Percentiles rank a stretch among this genome's conserved stretches.
Conservation (phyloP, 2,888 invertebrate species). For the Conops quadrifasciatus region DNA sequence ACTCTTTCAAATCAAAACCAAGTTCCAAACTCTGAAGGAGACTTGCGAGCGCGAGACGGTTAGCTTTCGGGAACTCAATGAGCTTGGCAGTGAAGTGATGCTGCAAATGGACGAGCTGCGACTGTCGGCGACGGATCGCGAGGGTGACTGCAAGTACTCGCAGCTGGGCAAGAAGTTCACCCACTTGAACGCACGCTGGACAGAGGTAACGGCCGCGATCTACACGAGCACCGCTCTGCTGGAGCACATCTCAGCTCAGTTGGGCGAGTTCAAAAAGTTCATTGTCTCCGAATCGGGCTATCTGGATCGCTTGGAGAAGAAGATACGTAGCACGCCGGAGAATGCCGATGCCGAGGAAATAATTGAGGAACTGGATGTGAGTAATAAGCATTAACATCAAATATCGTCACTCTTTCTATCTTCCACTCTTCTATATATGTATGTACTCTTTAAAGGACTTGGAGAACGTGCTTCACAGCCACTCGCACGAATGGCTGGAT, state of each 20-base stretch:
- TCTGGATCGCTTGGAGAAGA: constrained; percentile 81
- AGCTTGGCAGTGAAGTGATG: constrained; percentile 73
- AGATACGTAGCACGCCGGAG: constrained; percentile 75
- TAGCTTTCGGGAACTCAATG: constrained; percentile 75
- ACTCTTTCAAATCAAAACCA: constrained; percentile 76
- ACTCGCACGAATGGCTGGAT: constrained; percentile 75
- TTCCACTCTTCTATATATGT: not conserved
- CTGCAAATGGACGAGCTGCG: constrained; percentile 68
- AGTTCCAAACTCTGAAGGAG: constrained; percentile 77
- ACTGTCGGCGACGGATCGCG: constrained; percentile 46
- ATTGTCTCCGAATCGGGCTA: constrained; percentile 78
- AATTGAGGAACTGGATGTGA: constrained; percentile 86
- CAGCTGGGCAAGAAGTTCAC: constrained; percentile 74
- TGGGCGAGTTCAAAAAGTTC: constrained; percentile 80
- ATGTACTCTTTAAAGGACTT: constrained; percentile 71
- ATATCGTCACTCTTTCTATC: not conserved
- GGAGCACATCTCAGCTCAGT: constrained; percentile 79
- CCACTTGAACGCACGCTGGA: constrained; percentile 77
- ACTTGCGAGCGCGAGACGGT: constrained; percentile 75
- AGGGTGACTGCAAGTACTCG: constrained; percentile 66
- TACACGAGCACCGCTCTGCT: constrained; percentile 74
- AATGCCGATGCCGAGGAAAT: constrained; percentile 91
- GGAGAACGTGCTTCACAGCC: constrained; percentile 78
- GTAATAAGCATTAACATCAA: constrained; percentile 50
- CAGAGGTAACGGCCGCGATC: constrained; percentile 73